A percentile compares a stretch with the other conserved stretches of the same genome.
Conservation (phyloP, 2,888 invertebrate species). For the Cataglyphis cursor region DNA sequence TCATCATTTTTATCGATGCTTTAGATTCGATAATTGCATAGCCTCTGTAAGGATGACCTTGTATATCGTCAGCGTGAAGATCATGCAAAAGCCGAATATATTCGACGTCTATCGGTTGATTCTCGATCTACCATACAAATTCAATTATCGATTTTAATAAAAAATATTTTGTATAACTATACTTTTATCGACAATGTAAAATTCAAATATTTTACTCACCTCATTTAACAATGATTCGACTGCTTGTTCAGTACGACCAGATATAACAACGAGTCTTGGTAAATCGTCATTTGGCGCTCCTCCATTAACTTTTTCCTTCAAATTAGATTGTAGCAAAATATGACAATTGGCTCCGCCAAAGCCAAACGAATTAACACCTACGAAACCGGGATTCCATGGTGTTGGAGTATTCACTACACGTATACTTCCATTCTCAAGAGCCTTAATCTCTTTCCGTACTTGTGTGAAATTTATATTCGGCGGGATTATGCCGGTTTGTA, state of each 20-base stretch:
- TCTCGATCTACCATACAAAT: too few relatives aligned
- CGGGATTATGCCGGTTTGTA: conserved; percentile 93
- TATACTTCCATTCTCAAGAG: conserved; percentile 89
- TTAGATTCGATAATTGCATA: too few relatives aligned
- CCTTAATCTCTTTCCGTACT: conserved; percentile 89
- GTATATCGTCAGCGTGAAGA: too few relatives aligned
- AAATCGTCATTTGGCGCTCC: conserved; percentile 90
- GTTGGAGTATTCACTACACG: conserved; percentile 90
- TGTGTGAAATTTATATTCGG: conserved; percentile 94
- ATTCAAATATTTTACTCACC: conserved; percentile 82
- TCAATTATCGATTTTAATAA: too few relatives aligned
- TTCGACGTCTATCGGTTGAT: too few relatives aligned
- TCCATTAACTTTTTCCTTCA: conserved; percentile 89
- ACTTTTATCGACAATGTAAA: conserved; percentile 62
- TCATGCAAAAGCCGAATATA: too few relatives aligned
- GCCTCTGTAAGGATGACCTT: too few relatives aligned
- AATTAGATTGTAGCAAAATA: conserved; percentile 89
- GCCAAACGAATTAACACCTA: conserved; percentile 96
- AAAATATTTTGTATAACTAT: too few relatives aligned
- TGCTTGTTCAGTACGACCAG: conserved; percentile 94
- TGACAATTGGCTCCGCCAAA: conserved; percentile 97
- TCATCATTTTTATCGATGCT: too few relatives aligned
- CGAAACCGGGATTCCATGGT: conserved; percentile 91
- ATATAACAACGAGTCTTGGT: conserved; percentile 91
- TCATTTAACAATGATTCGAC: conserved; percentile 90